Conservation (phyloP, 2,888 invertebrate genomes). For the Globia sparganii region DNA sequence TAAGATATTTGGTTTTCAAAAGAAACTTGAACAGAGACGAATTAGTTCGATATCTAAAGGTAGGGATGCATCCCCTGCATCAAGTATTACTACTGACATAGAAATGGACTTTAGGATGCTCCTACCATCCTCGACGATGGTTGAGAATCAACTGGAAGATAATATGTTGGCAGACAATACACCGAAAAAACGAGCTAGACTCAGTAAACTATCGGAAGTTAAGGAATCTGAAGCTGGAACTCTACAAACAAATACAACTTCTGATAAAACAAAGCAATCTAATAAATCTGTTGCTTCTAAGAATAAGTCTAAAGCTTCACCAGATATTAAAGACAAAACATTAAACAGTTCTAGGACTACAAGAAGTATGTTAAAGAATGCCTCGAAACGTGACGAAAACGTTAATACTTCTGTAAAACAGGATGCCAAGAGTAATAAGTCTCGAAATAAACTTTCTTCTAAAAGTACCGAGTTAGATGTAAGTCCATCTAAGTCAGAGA, state of each 20-base stretch:
- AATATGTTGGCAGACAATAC: slow-evolving; percentile 67
- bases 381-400: slow-evolving; percentile 42
- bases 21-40: slow-evolving; percentile 65
- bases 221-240: slow-evolving; percentile 69
- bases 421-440: slow-evolving; percentile 19
- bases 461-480: slow-evolving; percentile 18
- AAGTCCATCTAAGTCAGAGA: slow-evolving; percentile 12
- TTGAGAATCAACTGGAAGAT: slow-evolving; percentile 80
- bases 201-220: slow-evolving; percentile 74
- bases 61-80: slow-evolving; percentile 74
- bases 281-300: slow-evolving; percentile 68
- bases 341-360: slow-evolving; percentile 54
- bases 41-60: slow-evolving; percentile 66
- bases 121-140: slow-evolving; percentile 87
- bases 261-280: slow-evolving; percentile 67
- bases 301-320: slow-evolving; percentile 63
- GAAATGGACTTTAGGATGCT: slow-evolving; percentile 85
- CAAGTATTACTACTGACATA: slow-evolving; percentile 79
- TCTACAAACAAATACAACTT: slow-evolving; percentile 45
- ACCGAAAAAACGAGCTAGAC: slow-evolving; percentile 74
- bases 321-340: slow-evolving; percentile 35
- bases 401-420: slow-evolving; percentile 18
- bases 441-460: slow-evolving; percentile 19
- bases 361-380: slow-evolving; percentile 56
- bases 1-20: slow-evolving; percentile 78